These are phyloP conservation scores for Ichneumoninae sp. DNA, from an alignment of 2,888 invertebrate species.

Conservation along the genomic window DNA sequence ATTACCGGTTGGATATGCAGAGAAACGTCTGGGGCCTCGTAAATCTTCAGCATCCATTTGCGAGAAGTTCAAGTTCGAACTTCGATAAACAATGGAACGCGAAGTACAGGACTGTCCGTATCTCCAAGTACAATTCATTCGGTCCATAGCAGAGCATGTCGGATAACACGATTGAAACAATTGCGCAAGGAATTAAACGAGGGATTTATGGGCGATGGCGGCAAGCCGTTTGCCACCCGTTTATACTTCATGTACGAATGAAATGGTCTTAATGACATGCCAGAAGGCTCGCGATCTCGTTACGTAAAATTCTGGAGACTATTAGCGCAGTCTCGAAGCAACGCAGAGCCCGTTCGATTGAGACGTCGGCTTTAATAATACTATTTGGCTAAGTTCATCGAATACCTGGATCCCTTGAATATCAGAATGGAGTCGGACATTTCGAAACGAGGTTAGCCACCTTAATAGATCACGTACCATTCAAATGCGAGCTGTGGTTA, in stretches of 20 bases:
- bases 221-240: neutral
- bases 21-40: conserved; percentile 75
- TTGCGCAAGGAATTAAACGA: neutral
- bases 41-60: conserved; percentile 68
- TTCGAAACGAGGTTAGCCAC: neutral
- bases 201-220: conserved; percentile 32
- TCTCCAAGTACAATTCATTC: conserved; percentile 64
- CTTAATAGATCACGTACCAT: neutral
- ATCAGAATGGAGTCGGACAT: neutral
- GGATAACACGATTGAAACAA: neutral
- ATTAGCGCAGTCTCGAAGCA: neutral
- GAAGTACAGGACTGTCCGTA: conserved; percentile 60
- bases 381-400: neutral
- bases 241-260: conserved; percentile 6
- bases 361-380: neutral
- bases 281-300: neutral
- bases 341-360: no score
- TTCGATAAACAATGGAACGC: conserved; percentile 44
- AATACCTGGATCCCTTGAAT: neutral
- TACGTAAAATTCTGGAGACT: neutral
- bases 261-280: conserved; percentile 18
- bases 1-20: conserved; percentile 73
- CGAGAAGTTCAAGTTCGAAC: conserved; percentile 21
- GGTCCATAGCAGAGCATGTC: neutral
- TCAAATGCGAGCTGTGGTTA: neutral